phyloP scores from a whole-genome alignment of 2,797 vertebrate genomes.

The Geotrypetes seraphini region DNA sequence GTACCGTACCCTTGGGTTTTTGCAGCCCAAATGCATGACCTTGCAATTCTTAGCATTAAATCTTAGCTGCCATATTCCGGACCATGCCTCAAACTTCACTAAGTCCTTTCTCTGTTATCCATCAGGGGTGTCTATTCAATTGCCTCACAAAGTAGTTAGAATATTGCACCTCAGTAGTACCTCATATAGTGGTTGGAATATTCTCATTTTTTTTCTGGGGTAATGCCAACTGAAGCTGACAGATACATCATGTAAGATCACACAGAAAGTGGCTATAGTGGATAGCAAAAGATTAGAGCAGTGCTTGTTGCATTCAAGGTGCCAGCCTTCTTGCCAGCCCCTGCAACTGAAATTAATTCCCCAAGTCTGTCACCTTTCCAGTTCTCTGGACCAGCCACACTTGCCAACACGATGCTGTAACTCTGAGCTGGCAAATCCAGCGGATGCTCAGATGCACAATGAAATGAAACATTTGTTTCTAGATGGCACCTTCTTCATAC shows the following conservation, averaged over 20 bases:
- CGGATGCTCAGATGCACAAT: slow-evolving; percentile 2
- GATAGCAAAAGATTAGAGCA: not conserved
- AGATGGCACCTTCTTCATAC: slow-evolving; percentile 1
- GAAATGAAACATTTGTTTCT: slow-evolving; percentile 15
- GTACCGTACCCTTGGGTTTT: too few species aligned
- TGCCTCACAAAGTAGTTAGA: too few species aligned
- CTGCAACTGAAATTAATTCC: slow-evolving; percentile 4
- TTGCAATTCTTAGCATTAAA: too few species aligned
- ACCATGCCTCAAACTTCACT: too few species aligned
- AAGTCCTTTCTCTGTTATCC: too few species aligned
- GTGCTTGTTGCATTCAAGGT: not conserved
- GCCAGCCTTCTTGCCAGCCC: slow-evolving; percentile 1
- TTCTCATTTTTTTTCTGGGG: too few species aligned
- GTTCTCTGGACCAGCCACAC: not conserved
- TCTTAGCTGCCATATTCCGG: too few species aligned
- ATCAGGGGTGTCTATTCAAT: too few species aligned
- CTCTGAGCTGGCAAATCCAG: not conserved
- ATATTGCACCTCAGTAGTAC: too few species aligned
- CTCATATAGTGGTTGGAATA: too few species aligned
- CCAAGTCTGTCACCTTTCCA: slow-evolving; percentile 15
- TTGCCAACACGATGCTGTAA: slow-evolving; percentile 2
- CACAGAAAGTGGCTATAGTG: not conserved
- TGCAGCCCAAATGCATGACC: too few species aligned
- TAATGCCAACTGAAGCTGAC: not conserved
- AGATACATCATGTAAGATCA: slow-evolving; percentile 7